A percentile compares a stretch with the other conserved stretches of the same genome.
phyloP scores from a whole-genome alignment of 1,140 invertebrate genomes.

The Limonius californicus region DNA sequence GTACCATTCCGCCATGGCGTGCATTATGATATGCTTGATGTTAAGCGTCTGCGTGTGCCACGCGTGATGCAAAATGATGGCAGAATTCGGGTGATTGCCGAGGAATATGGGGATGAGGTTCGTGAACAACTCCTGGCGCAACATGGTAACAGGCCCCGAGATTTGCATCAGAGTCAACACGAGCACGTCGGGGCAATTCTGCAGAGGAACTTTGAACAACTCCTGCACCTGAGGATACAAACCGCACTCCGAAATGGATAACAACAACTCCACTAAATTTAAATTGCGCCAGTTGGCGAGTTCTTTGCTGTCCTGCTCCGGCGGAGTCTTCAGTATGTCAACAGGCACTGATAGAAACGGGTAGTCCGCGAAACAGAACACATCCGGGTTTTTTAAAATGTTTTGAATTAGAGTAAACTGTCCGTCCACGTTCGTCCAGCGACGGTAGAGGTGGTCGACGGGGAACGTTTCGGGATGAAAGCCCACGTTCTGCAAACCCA shows the following conservation, averaged over 20 bases:
- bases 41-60: conserved; percentile 79
- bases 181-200: conserved; percentile 91
- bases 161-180: conserved; percentile 84
- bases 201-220: conserved; percentile 86
- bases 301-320: conserved; percentile 90
- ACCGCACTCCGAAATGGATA: conserved; percentile 83
- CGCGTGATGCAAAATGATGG: conserved; percentile 87
- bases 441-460: conserved; percentile 81
- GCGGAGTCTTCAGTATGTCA: conserved; percentile 87
- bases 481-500: conserved; percentile 72
- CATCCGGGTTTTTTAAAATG: conserved; percentile 85
- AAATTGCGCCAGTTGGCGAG: conserved; percentile 87
- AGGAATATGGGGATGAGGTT: conserved; percentile 88
- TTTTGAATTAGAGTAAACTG: conserved; percentile 85
- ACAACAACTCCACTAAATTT: conserved; percentile 82
- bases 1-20: conserved; percentile 97
- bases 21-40: conserved; percentile 85
- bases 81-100: conserved; percentile 91
- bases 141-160: conserved; percentile 65
- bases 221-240: conserved; percentile 80
- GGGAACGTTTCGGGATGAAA: conserved; percentile 76
- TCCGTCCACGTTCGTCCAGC: conserved; percentile 90
- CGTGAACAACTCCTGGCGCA: conserved; percentile 80
- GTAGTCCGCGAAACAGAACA: conserved; percentile 93
- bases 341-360: conserved; percentile 79